phyloP scores from a whole-genome alignment of 2,113 vertebrate species.

The Ivindomyrus marchei region DNA sequence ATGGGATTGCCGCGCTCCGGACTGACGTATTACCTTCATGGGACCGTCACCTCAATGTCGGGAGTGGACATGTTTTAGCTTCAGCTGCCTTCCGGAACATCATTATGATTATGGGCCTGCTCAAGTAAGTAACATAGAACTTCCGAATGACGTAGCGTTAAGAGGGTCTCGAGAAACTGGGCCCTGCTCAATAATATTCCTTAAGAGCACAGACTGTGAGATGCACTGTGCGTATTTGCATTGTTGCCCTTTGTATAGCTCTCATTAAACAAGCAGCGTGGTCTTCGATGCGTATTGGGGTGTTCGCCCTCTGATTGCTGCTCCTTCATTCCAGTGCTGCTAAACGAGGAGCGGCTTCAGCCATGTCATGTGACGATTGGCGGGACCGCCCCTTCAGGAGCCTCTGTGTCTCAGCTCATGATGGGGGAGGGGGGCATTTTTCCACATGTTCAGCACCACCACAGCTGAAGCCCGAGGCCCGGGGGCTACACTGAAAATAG shows the following conservation, averaged over 20 bases:
- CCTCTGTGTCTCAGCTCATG: background rate
- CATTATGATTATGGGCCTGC: background rate
- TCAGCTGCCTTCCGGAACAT: background rate
- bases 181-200: background rate
- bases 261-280: background rate
- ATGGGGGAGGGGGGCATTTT: background rate
- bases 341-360: background rate
- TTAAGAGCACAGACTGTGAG: background rate
- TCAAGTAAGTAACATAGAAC: too few species aligned
- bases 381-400: background rate
- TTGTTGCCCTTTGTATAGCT: background rate
- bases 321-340: background rate
- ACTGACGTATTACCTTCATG: background rate
- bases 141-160: too few species aligned
- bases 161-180: too few species aligned
- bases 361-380: background rate
- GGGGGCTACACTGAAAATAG: background rate
- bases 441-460: conserved; percentile 8
- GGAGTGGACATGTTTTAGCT: background rate
- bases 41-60: background rate
- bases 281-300: background rate
- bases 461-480: background rate
- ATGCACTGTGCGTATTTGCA: background rate
- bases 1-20: background rate
- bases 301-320: background rate